Evolutionary conservation across 2,797 vertebrate genomes (phyloP), one percentile per base, ranked within the genome.

Genomic region (Holocentrus rufus): DNA sequence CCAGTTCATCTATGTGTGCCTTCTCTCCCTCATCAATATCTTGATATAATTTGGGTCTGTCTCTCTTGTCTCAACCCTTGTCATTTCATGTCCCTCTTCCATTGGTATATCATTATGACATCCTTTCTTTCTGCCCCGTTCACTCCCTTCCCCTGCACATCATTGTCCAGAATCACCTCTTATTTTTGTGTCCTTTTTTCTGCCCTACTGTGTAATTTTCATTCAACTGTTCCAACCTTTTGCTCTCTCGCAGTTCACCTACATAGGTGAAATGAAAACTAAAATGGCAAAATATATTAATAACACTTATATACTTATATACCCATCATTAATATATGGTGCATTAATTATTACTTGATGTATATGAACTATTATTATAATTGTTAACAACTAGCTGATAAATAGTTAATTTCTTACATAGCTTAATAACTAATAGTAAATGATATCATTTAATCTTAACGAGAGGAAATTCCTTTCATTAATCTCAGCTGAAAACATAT

Each of bases 31-130:
- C 11, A 18, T 30, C 6, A 30, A n/a, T 23, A n/a, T 44, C 23
- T 62, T 27, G 25, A 27, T 27, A 27, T 44, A 30, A 1, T 30
- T 18, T 31, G 18, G 25, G 23, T 2, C 14, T 9, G 6, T 55
- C 61, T 64, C 18, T 62, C 53, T 65, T 47, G 13, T 57, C 74
- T 25, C 39, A 75, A 36, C 7, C 17, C 36, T 20, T 76, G 72
- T 30, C 55, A 55, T 61, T 57, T 72, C 36, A 42, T 54, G 62
- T 82, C 27, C 55, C 56, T 58, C 63, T 50, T 34, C 20, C 52
- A 57, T 73, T n/a, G 31, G 18, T 42, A 9, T 42, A 20, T 73
- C 44, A 67, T 54, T 72, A 53, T 76, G 65, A 67, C 53, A 61
- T 56, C 8, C 59, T 44, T 39, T 49, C 46, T n/a, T 18, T 49